Base-by-base conservation (phyloP, 1,140 invertebrate genomes). In the Eulimnadia texana region DNA sequence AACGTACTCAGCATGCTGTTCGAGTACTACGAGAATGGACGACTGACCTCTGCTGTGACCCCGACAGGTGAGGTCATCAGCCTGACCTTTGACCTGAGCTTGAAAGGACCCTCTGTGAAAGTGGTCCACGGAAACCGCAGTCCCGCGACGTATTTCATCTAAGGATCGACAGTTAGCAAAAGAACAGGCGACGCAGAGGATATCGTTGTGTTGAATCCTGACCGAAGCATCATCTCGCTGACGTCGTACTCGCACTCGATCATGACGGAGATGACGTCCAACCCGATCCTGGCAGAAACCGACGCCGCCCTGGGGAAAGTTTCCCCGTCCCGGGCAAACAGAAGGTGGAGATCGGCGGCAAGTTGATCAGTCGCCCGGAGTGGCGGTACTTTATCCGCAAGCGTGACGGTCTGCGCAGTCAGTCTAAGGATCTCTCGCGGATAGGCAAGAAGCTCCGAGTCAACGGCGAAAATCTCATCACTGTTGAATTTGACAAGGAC, bases 1-100 rank as follows among this genome's bases (percentile, higher is more conserved):
- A 88, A 89, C 3, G 93, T 93, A 2, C 78, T 90, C 59, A 90
- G 88, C 58, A 93, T 90, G 69, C 87, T 94, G 1, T 98, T 97
- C 72, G 87, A 90, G 69, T 98, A 96, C 69, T 91, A 98, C 70
- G 87, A 90, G 69, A 95, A 94, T 72, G 93, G 93, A 13, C 80
- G 93, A 65, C 74, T 97, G 0, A 89, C 86, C 2, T 85, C 84
- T 3, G 88, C 90, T 2, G 87, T 95, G 0, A 93, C 90, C 3
- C 93, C 93, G 0, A 96, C 91, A 23, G 93, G 91, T 1, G 84
- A 89, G 74, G 83, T 92, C 1, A 86, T 92, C 42, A 84, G 82
- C 52, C 71, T 95, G 0, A 83, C 83, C 1, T 93, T 93, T 68
- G 90, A 93, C 72, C 73, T 93, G 19, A 91, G 87, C 68, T 72